Percentiles rank a stretch among this genome's conserved stretches.
phyloP scores from a whole-genome alignment of 2,888 invertebrate species.

The Linnaemya tessellans region DNA sequence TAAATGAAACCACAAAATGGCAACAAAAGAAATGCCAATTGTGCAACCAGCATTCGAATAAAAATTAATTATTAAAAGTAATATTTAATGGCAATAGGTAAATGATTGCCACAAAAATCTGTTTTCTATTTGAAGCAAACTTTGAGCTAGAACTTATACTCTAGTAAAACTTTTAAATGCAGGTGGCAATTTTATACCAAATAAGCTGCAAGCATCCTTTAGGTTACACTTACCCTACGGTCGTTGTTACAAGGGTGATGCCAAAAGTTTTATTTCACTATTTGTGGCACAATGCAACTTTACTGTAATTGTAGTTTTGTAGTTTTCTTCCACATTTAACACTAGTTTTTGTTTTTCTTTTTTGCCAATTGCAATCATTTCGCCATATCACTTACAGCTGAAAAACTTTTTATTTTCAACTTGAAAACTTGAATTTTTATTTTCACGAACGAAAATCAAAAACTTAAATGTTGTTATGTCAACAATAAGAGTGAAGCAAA shows the following conservation, averaged over 20 bases:
- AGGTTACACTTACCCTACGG: neutral
- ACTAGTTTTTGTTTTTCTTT: neutral
- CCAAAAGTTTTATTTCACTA: constrained; percentile 23
- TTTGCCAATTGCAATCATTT: constrained; percentile 12
- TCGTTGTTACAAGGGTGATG: neutral
- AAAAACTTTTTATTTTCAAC: constrained; percentile 29
- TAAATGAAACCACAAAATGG: too few relatives aligned
- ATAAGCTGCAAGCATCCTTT: neutral
- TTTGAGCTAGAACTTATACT: neutral
- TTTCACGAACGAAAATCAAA: constrained; percentile 3
- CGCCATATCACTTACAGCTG: constrained; percentile 23
- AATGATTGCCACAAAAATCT: too few relatives aligned
- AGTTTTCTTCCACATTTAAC: constrained; percentile 11
- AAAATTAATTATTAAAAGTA: too few relatives aligned
- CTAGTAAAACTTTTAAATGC: neutral
- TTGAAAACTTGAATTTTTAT: constrained; percentile 40
- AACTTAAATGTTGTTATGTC: constrained; percentile 16
- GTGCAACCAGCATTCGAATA: too few relatives aligned
- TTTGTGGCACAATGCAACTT: constrained; percentile 15
- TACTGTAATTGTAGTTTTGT: constrained; percentile 42
- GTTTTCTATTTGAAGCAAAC: neutral
- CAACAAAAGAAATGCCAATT: too few relatives aligned
- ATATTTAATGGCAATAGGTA: too few relatives aligned
- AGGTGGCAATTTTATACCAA: neutral
- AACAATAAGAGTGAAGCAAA: neutral